Evolutionary conservation across 2,888 invertebrate genomes (phyloP), one percentile per base, ranked within the genome.

Genomic region (Epinotia demarniana): DNA sequence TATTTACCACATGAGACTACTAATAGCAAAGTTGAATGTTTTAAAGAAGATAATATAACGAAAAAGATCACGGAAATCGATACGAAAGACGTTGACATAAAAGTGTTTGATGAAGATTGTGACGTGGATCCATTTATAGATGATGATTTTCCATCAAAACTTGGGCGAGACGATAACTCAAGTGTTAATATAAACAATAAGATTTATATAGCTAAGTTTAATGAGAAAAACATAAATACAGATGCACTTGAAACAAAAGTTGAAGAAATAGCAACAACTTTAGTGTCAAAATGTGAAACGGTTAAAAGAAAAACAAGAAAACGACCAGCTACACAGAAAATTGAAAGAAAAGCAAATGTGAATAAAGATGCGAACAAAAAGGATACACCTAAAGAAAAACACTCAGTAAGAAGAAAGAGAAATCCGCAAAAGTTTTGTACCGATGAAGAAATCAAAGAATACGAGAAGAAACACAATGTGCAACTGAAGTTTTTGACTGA

Each of bases 391-490:
- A 73, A 57, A n/a, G 43, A 46, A 5, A 62, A n/a, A 53, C 12
- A n/a, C 5, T 53, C 16, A n/a, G 3, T 39, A 16, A 71, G 55
- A 63, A 18, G 58, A 49, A 33, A 60, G 12, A 72, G 63, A n/a
- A 49, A 73, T 23, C 58, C 58, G 13, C 58, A 60, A 12, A 58
- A 58, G 18, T 39, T 67, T 3, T 33, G 33, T 23, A 67, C 49
- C 1, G 66, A 73, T 12, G 60, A 60, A 12, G 64, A 73, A 23
- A 66, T 64, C 4, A 73, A 49, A n/a, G 66, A 66, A n/a, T 73
- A 67, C 12, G 72, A 67, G 46, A 64, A 67, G 33, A 73, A 67
- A 49, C 67, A 67, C 12, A 67, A 67, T 60, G 66, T 73, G 6
- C n/a, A 66, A 46, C 58, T 73, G 19, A 46, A 53, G n/a, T 53